Percentiles rank a stretch among this genome's conserved stretches.
These are phyloP conservation scores for Tinea semifulvella DNA, from an alignment of 2,888 invertebrate genomes.

Conservation along the genomic window DNA sequence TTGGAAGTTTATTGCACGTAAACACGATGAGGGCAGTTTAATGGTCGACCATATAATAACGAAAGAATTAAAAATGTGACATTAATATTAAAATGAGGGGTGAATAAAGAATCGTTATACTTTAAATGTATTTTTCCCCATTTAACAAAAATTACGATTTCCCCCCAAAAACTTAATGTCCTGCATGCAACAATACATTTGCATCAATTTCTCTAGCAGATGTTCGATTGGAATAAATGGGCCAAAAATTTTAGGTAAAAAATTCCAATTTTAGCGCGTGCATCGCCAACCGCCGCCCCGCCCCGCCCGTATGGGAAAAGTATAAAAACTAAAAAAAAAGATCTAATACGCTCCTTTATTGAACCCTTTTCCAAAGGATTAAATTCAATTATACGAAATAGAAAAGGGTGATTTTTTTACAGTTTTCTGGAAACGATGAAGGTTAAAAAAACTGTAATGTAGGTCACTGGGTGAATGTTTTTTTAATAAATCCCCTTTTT, in stretches of 20 bases:
- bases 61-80: too few relatives aligned
- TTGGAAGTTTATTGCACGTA: too few relatives aligned
- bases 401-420: constrained; percentile 45
- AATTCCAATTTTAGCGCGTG: constrained; percentile 52
- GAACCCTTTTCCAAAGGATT: constrained; percentile 65
- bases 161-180: constrained; percentile 62
- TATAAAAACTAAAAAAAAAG: constrained; percentile 32
- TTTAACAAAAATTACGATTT: constrained; percentile 53
- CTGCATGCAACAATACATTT: constrained; percentile 46
- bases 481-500: constrained; percentile 32
- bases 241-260: constrained; percentile 60
- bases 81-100: constrained; percentile 54
- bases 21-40: too few relatives aligned
- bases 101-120: constrained; percentile 40
- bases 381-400: constrained; percentile 50
- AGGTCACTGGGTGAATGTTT: constrained; percentile 57
- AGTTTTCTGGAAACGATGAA: constrained; percentile 47
- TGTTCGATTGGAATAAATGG: constrained; percentile 54
- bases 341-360: constrained; percentile 48
- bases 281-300: constrained; percentile 15
- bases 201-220: constrained; percentile 56
- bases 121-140: constrained; percentile 59
- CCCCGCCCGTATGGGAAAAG: not conserved
- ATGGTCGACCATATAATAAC: too few relatives aligned
- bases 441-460: constrained; percentile 48